Evolutionary conservation across 2,888 invertebrate species (phyloP).

Genomic region (Scrobipalpa costella): DNA sequence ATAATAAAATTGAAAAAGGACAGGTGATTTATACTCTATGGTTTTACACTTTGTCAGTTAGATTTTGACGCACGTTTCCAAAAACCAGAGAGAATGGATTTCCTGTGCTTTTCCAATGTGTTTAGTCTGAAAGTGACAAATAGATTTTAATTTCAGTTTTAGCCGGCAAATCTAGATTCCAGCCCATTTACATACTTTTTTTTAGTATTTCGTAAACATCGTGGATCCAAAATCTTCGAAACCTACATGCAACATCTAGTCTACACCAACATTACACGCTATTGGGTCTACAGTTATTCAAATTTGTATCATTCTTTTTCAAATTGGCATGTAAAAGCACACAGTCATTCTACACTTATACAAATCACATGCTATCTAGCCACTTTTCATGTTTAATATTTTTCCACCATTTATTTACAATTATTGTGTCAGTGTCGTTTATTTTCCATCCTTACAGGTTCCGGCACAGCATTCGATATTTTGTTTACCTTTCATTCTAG

Average conservation of each 20-base stretch:
- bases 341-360: constrained; percentile 44
- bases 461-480: background rate
- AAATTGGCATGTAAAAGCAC: constrained; percentile 58
- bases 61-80: too few relatives aligned
- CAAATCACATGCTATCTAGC: constrained; percentile 42
- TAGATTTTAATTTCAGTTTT: too few relatives aligned
- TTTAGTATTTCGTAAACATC: background rate
- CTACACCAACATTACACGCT: constrained; percentile 61
- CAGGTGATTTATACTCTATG: too few relatives aligned
- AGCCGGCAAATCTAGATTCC: too few relatives aligned
- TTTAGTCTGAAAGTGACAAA: too few relatives aligned
- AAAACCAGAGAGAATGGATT: too few relatives aligned
- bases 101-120: too few relatives aligned
- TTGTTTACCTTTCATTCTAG: background rate
- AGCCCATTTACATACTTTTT: constrained; percentile 20
- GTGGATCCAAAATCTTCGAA: background rate
- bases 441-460: constrained; percentile 13
- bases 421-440: constrained; percentile 37
- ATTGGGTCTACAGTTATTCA: constrained; percentile 65
- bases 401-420: constrained; percentile 34
- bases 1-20: too few relatives aligned
- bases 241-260: constrained; percentile 9
- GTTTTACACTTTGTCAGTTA: too few relatives aligned
- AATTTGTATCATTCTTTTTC: constrained; percentile 37
- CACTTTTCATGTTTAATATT: constrained; percentile 36